Conservation (phyloP, 2,113 vertebrate species). For the Brachyistius frenatus region DNA sequence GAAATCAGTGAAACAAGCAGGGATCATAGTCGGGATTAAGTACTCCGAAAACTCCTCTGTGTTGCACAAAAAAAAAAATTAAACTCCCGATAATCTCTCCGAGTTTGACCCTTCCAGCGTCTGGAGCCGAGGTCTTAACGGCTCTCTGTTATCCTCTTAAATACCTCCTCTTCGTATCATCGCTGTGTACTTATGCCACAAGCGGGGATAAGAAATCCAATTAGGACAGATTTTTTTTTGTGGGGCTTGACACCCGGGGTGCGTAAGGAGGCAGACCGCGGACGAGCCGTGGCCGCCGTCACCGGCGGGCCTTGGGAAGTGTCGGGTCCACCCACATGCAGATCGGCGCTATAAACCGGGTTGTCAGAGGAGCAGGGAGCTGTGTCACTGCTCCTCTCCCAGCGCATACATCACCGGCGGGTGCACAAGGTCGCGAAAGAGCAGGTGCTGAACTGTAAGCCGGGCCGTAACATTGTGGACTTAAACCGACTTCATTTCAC, state of each 20-base stretch:
- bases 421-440: slow-evolving; percentile 21
- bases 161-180: slow-evolving; percentile 43
- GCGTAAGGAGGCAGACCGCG: slow-evolving; percentile 40
- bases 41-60: slow-evolving; percentile 34
- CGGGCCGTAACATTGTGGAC: slow-evolving; percentile 21
- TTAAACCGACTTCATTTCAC: slow-evolving; percentile 6
- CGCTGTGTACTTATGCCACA: slow-evolving; percentile 30
- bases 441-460: slow-evolving; percentile 24
- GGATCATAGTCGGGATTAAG: slow-evolving; percentile 57
- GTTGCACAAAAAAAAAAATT: slow-evolving; percentile 24
- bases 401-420: slow-evolving; percentile 3
- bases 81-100: slow-evolving; percentile 45
- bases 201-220: slow-evolving; percentile 60
- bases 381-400: slow-evolving; percentile 20
- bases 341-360: slow-evolving; percentile 31
- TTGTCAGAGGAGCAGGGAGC: slow-evolving; percentile 26
- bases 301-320: slow-evolving; percentile 30
- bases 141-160: slow-evolving; percentile 65
- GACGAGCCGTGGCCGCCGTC: slow-evolving; percentile 31
- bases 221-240: slow-evolving; percentile 67
- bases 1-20: slow-evolving; percentile 40
- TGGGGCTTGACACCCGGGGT: slow-evolving; percentile 39
- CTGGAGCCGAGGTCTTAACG: slow-evolving; percentile 45
- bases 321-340: slow-evolving; percentile 68
- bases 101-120: slow-evolving; percentile 35